Evolutionary conservation across 2,888 invertebrate genomes (phyloP).

Genomic region (Hypolimnas misippus): DNA sequence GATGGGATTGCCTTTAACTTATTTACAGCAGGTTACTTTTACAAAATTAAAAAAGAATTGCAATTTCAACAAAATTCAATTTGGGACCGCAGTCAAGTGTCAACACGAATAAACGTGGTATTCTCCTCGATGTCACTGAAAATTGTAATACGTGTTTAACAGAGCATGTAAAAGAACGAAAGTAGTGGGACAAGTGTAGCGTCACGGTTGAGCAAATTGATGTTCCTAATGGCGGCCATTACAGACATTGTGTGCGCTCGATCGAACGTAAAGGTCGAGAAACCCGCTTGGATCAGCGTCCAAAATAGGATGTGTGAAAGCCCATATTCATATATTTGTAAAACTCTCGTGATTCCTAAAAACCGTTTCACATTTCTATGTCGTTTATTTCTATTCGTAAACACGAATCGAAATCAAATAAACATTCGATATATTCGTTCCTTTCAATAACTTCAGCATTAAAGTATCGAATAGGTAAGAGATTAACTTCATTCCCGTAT

Average conservation of each 20-base stretch:
- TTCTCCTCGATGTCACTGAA: constrained; percentile 29
- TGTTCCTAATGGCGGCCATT: constrained; percentile 74
- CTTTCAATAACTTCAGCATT: not conserved
- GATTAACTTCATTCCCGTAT: not conserved
- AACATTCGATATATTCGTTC: constrained; percentile 1
- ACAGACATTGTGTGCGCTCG: constrained; percentile 73
- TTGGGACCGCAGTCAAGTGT: not conserved
- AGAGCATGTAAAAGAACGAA: constrained; percentile 58
- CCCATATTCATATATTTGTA: constrained; percentile 61
- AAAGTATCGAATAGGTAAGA: not conserved
- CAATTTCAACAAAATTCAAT: not conserved
- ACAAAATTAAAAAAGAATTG: no score
- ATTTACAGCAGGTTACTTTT: no score
- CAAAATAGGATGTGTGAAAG: constrained; percentile 58
- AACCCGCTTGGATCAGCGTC: constrained; percentile 56
- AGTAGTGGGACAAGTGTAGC: constrained; percentile 70
- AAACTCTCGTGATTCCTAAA: constrained; percentile 5
- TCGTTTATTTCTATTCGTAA: constrained; percentile 1
- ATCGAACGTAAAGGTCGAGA: constrained; percentile 70
- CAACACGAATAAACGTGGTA: not conserved
- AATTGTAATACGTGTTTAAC: constrained; percentile 54
- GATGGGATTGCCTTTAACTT: no score
- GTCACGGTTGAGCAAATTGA: constrained; percentile 73
- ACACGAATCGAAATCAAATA: not conserved
- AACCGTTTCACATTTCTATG: not conserved